Conservation (phyloP, 1,140 invertebrate genomes). For the Cyclina sinensis region DNA sequence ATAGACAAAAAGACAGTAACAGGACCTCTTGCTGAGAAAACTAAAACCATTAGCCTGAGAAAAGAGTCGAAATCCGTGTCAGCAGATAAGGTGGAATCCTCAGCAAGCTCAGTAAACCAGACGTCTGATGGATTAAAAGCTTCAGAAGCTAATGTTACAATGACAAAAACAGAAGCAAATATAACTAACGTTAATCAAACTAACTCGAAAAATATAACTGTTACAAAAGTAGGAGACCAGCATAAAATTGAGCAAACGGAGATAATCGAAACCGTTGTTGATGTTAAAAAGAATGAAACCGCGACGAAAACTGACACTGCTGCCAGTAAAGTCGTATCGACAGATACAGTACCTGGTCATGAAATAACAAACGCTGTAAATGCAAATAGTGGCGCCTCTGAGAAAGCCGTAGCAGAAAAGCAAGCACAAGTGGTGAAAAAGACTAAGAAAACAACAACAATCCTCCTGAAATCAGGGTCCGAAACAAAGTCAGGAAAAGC, state of each 20-base stretch:
- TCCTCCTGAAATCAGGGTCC: not conserved
- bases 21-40: too few relatives aligned
- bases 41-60: not conserved
- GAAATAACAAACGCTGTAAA: not conserved
- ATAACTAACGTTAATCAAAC: slow-evolving; percentile 5
- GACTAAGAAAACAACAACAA: slow-evolving; percentile 58
- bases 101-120: not conserved
- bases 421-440: slow-evolving; percentile 38
- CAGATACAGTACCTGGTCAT: not conserved
- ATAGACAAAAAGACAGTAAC: too few relatives aligned
- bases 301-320: not conserved
- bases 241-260: slow-evolving; percentile 33
- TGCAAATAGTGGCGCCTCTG: not conserved
- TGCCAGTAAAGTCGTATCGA: not conserved
- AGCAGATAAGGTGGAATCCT: not conserved
- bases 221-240: not conserved
- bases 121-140: not conserved
- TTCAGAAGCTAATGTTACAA: not conserved
- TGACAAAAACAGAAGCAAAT: not conserved
- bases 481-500: not conserved
- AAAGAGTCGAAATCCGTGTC: not conserved
- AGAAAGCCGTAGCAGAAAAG: not conserved
- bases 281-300: slow-evolving; percentile 11
- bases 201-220: not conserved
- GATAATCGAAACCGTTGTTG: slow-evolving; percentile 13